Evolutionary conservation across 2,113 vertebrate genomes (phyloP), one percentile per base, ranked within the genome.

Genomic region (Passer montanus): DNA sequence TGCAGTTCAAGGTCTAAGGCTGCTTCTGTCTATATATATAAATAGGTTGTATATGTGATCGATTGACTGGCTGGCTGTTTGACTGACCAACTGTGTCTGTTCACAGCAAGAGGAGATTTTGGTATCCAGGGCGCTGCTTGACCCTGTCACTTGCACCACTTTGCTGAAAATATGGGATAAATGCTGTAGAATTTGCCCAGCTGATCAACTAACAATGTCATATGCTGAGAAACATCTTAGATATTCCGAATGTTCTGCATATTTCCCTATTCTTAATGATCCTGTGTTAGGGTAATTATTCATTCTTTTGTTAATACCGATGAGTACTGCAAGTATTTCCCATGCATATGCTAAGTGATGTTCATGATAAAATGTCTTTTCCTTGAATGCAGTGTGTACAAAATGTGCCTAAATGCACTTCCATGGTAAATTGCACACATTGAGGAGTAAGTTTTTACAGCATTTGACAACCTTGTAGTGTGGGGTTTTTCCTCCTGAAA

Each of bases 1-100:
- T 90, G 85, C 90, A 90, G 58, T 87, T 94, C 90, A 91, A 82
- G 78, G 44, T 37, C 49, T 81, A 84, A 83, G 73, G 68, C 47
- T 87, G 35, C 35, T 87, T 74, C 37, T 93, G 50, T 85, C 53
- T 68, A 21, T 82, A 15, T 73, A 49, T 70, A 77, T 44, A 64
- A 89, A 69, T 53, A 82, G 26, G 16, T 30, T 63, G 27, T 59
- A 23, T 55, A 75, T 50, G 35, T 59, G 93, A 92, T 87, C 1
- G 0, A 66, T 58, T 60, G 79, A 12, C 70, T 89, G 49, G 18
- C 55, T 80, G 58, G 44, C 66, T 90, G 26, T 92, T 86, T 93
- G 87, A 41, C 49, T 88, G 91, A 64, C 44, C 83, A 85, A 13
- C 69, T 72, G 47, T 79, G 49, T 75, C 82, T 90, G 26, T 35